Evolutionary conservation across 1,140 invertebrate genomes (phyloP).

Genomic region (Brachionus asplanchnoidis): DNA sequence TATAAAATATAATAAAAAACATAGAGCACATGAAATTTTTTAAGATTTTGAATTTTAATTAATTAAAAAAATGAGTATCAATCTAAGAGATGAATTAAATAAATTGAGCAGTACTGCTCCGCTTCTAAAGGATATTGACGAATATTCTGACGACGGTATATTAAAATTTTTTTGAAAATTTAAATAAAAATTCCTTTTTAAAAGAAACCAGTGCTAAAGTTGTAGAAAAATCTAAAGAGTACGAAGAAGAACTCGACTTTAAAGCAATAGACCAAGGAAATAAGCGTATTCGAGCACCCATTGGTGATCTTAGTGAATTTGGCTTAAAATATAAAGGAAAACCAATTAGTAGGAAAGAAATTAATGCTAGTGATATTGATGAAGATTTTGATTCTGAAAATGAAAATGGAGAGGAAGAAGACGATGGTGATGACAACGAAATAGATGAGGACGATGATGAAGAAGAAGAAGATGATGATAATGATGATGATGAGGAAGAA

Average conservation of each 20-base stretch:
- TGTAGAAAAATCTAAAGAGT: background rate
- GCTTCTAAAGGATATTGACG: background rate
- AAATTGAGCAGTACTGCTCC: constrained; percentile 37
- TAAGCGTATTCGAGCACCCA: background rate
- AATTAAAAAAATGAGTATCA: constrained; percentile 21
- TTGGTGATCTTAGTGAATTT: constrained; percentile 33
- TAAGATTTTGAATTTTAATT: background rate
- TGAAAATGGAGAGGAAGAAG: constrained; percentile 24
- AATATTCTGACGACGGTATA: constrained; percentile 22
- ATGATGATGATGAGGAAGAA: constrained; percentile 21
- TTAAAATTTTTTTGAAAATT: background rate
- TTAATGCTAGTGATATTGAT: background rate
- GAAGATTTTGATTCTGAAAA: background rate
- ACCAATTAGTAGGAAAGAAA: background rate
- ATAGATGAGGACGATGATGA: constrained; percentile 31
- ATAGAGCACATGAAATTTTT: background rate
- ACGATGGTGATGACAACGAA: background rate
- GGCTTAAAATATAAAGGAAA: constrained; percentile 27
- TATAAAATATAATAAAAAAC: background rate
- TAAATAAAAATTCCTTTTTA: background rate
- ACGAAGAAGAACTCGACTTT: constrained; percentile 6
- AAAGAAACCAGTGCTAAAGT: constrained; percentile 28
- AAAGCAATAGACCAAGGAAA: background rate
- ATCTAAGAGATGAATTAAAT: constrained; percentile 29
- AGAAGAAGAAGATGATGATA: constrained; percentile 43